A percentile compares a stretch with the other conserved stretches of the same genome.
Conservation (phyloP, 30 jellyfish, hydroid and myxozoan species). For the Aurelia sp. region DNA sequence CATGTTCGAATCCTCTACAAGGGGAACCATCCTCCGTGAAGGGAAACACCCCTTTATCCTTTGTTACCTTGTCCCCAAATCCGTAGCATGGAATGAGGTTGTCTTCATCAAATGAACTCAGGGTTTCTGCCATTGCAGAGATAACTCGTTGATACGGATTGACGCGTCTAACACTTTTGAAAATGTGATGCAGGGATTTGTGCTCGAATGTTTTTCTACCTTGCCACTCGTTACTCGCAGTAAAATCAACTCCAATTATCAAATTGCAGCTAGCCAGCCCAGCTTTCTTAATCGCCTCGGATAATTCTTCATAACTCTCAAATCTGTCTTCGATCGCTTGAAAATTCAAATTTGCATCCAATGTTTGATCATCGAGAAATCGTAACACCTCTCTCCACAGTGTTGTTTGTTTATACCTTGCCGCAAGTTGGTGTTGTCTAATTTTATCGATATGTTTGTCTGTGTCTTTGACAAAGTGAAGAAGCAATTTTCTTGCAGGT, state of each 20-base stretch:
- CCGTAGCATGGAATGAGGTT: conserved; percentile 85
- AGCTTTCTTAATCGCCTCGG: conserved; percentile 81
- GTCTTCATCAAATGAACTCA: conserved; percentile 81
- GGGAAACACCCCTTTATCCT: conserved; percentile 75
- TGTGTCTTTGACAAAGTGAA: neutral
- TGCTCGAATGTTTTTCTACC: conserved; percentile 91
- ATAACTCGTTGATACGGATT: conserved; percentile 91
- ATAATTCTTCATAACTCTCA: conserved; percentile 39
- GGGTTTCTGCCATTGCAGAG: conserved; percentile 65
- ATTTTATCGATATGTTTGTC: neutral
- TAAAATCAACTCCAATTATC: conserved; percentile 83
- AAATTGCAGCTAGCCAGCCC: conserved; percentile 80
- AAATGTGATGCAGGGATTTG: conserved; percentile 78
- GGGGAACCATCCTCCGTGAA: conserved; percentile 70
- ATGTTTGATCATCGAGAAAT: conserved; percentile 3
- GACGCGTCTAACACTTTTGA: conserved; percentile 43
- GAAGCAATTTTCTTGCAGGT: conserved; percentile 5
- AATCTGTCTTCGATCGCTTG: conserved; percentile 78
- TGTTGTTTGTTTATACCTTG: conserved; percentile 32
- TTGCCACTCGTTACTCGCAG: conserved; percentile 97
- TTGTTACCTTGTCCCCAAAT: conserved; percentile 86
- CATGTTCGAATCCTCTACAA: conserved; percentile 82
- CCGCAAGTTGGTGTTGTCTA: neutral
- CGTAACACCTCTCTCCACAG: conserved; percentile 39
- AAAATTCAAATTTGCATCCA: conserved; percentile 44